Conservation (phyloP, 2,888 invertebrate genomes). For the Punctoribates punctum region DNA sequence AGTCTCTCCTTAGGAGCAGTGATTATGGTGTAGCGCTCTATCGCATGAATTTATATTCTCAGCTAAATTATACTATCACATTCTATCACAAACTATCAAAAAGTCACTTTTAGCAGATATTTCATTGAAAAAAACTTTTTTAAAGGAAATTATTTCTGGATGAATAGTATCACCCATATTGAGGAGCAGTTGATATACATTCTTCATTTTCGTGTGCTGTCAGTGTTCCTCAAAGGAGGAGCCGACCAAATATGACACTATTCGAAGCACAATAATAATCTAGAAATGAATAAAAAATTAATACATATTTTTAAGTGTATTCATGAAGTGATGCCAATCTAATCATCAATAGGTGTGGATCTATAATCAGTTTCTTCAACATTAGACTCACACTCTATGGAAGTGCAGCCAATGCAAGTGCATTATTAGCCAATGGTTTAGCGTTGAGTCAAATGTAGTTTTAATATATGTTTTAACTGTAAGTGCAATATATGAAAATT, state of each 20-base stretch:
- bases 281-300: constrained; percentile 24
- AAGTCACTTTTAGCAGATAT: constrained; percentile 26
- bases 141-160: constrained; percentile 26
- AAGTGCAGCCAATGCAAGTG: neutral
- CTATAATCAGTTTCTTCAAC: neutral
- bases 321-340: constrained; percentile 9
- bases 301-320: constrained; percentile 12
- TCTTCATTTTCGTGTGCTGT: constrained; percentile 17
- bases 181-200: constrained; percentile 1
- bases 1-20: neutral
- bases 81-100: neutral
- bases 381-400: too few species aligned
- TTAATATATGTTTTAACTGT: neutral
- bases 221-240: constrained; percentile 9
- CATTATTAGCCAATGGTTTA: constrained; percentile 8
- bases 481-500: too few species aligned
- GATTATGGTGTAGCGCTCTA: constrained; percentile 7
- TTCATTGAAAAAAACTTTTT: constrained; percentile 25
- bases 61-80: constrained; percentile 20
- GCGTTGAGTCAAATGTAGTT: neutral
- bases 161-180: constrained; percentile 23
- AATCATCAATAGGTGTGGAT: constrained; percentile 36
- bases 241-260: neutral
- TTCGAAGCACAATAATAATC: neutral
- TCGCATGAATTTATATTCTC: constrained; percentile 29